Conservation (phyloP, 2,797 vertebrate genomes). For the Nyctibius grandis region DNA sequence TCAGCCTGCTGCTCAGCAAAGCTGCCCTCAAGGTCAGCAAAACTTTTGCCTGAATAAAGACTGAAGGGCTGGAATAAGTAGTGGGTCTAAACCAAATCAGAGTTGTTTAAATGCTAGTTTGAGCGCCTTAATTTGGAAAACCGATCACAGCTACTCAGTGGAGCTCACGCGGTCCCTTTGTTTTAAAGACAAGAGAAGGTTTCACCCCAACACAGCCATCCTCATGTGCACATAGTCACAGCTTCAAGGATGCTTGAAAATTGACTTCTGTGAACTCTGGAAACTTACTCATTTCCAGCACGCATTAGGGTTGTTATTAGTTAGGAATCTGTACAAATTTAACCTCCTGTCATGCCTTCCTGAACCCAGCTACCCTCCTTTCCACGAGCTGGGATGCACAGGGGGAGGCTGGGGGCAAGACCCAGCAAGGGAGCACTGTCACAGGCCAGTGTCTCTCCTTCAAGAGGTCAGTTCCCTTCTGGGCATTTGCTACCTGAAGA, state of each 20-base stretch:
- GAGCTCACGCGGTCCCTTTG: not conserved
- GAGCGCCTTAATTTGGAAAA: not conserved
- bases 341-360: not conserved
- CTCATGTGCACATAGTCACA: not conserved
- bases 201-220: not conserved
- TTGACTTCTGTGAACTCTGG: not conserved
- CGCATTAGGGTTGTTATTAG: not conserved
- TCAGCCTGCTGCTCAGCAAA: not conserved
- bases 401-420: not conserved
- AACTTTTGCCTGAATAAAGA: not conserved
- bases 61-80: not conserved
- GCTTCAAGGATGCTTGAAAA: not conserved
- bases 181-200: not conserved
- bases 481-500: not conserved
- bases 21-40: not conserved
- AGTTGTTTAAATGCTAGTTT: not conserved
- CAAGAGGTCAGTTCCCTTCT: not conserved
- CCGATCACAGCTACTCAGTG: not conserved
- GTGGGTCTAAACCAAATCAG: not conserved
- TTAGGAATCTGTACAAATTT: not conserved
- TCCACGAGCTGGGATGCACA: fast-evolving
- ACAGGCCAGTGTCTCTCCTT: not conserved
- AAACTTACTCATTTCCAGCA: not conserved
- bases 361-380: not conserved
- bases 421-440: not conserved